These are phyloP conservation scores for Notamacropus eugenii DNA, from an alignment of 2,797 vertebrate species.

Conservation along the genomic window DNA sequence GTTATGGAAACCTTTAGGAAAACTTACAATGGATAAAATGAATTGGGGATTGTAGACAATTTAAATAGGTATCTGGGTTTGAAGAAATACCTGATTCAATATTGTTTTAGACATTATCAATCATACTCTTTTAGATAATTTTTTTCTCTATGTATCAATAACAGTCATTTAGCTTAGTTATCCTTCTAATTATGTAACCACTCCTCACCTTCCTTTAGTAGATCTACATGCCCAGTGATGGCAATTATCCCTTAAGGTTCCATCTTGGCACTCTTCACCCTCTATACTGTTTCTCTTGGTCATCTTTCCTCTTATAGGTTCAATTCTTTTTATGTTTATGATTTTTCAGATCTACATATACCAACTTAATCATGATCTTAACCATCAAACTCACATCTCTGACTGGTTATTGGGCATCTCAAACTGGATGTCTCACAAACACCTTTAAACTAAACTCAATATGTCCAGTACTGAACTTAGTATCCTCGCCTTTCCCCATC, in stretches of 20 bases:
- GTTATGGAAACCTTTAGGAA: neutral
- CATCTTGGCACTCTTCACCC: neutral
- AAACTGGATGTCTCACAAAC: neutral
- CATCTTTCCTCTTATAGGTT: neutral
- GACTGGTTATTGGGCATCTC: neutral
- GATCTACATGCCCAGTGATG: neutral
- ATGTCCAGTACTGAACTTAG: neutral
- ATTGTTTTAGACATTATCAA: neutral
- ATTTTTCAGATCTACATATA: neutral
- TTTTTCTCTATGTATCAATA: neutral
- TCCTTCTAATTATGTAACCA: neutral
- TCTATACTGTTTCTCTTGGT: neutral
- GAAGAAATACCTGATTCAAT: neutral
- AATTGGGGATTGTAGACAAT: neutral
- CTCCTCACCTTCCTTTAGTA: neutral
- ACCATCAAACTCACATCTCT: neutral
- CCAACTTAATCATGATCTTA: neutral
- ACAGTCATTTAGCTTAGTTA: neutral
- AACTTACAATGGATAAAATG: neutral
- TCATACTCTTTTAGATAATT: neutral
- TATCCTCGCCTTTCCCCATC: neutral
- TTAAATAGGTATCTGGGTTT: neutral
- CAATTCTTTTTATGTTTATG: neutral
- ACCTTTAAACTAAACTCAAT: neutral
- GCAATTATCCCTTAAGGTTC: neutral